Conservation (phyloP, 1,140 invertebrate species). For the Amphibalanus amphitrite region DNA sequence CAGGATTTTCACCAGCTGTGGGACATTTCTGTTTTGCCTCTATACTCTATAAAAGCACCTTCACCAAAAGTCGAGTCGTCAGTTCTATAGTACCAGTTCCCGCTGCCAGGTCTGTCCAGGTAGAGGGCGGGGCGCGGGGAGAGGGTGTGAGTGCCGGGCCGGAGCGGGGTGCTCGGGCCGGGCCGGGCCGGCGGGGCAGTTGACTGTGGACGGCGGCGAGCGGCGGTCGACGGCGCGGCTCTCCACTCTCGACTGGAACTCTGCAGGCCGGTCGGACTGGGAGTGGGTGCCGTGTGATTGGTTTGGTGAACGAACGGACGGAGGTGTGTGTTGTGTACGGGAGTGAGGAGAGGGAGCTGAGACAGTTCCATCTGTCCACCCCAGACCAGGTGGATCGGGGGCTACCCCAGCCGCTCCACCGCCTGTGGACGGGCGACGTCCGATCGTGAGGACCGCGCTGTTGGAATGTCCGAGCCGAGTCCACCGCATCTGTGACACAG, state of each 20-base stretch:
- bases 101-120: not conserved
- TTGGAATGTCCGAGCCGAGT: not conserved
- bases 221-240: not conserved
- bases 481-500: not conserved
- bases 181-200: not conserved
- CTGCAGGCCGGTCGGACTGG: not conserved
- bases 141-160: too few relatives aligned
- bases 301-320: not conserved
- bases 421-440: too few relatives aligned
- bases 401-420: not conserved
- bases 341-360: too few relatives aligned
- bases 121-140: not conserved
- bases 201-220: not conserved
- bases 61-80: too few relatives aligned
- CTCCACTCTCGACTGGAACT: not conserved
- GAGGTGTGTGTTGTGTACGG: too few relatives aligned
- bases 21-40: too few relatives aligned
- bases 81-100: too few relatives aligned
- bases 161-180: not conserved
- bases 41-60: too few relatives aligned
- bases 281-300: not conserved
- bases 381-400: not conserved
- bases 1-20: too few relatives aligned
- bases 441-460: too few relatives aligned
- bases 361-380: too few relatives aligned